Evolutionary conservation across 2,888 invertebrate species (phyloP), one percentile per base, ranked within the genome.

Genomic region (Coecobrya sp.): DNA sequence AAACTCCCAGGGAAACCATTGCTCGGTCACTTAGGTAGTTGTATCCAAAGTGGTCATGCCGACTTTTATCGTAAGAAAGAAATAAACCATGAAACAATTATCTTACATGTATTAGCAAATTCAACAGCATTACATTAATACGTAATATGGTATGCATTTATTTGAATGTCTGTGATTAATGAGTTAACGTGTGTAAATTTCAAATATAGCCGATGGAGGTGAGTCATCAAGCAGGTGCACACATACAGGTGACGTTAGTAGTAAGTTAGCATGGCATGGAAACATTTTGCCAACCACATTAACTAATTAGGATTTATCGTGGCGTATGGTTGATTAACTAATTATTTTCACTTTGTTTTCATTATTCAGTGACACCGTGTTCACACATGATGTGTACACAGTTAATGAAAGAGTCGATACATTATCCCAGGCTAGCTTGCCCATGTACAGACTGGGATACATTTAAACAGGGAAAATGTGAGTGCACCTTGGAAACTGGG

Each of bases 41-140:
- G n/a, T 22, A 59, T 73, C n/a, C 89, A 89, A 45, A 13, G 45
- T 13, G 90, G 90, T 11, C 85, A 90, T 65, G 90, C 49, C 0
- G 90, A 90, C n/a, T 90, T 90, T 30, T 90, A 90, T 25, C 90
- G 89, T 89, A 36, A 73, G 55, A 7, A 4, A 3, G 2, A 36
- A 22, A 25, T 42, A 13, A 85, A 25, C n/a, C 42, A 25, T 22
- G 13, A 22, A 70, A 70, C n/a, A n/a, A n/a, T n/a, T n/a, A n/a
- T n/a, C n/a, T n/a, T n/a, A n/a, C n/a, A n/a, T n/a, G n/a, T n/a
- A n/a, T n/a, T n/a, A n/a, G n/a, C n/a, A n/a, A n/a, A n/a, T n/a
- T n/a, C n/a, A n/a, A n/a, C n/a, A n/a, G n/a, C n/a, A n/a, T n/a
- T n/a, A n/a, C n/a, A n/a, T n/a, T n/a, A n/a, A n/a, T n/a, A n/a